phyloP scores from a whole-genome alignment of 2,888 invertebrate genomes.

The Blomia tropicalis region DNA sequence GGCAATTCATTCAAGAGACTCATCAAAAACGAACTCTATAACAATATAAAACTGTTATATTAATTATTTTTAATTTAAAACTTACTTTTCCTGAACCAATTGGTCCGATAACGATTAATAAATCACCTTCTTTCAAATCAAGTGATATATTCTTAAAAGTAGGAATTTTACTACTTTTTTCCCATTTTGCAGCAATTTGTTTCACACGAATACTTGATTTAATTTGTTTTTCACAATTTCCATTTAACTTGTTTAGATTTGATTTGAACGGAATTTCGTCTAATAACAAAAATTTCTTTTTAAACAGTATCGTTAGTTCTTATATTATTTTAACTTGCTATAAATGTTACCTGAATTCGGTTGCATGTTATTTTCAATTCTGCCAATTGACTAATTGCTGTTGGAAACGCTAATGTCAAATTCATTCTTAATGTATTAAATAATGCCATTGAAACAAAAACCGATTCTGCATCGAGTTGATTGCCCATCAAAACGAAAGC shows the following conservation, averaged over 20 bases:
- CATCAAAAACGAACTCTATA: constrained; percentile 35
- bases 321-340: background rate
- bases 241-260: background rate
- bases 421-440: constrained; percentile 68
- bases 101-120: constrained; percentile 65
- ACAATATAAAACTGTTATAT: background rate
- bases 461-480: constrained; percentile 49
- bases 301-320: background rate
- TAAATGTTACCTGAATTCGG: constrained; percentile 43
- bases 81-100: constrained; percentile 67
- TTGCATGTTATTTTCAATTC: constrained; percentile 58
- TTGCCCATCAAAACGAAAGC: constrained; percentile 51
- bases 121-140: constrained; percentile 36
- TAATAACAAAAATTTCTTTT: constrained; percentile 32
- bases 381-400: constrained; percentile 58
- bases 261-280: background rate
- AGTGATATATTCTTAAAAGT: constrained; percentile 34
- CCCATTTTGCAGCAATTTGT: constrained; percentile 18
- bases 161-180: constrained; percentile 8
- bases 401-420: constrained; percentile 63
- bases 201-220: background rate
- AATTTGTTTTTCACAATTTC: background rate
- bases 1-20: constrained; percentile 55
- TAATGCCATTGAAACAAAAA: constrained; percentile 70
- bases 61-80: background rate